These are phyloP conservation scores for Sitta carolinensis DNA, from an alignment of 2,797 vertebrate species.

Conservation along the genomic window DNA sequence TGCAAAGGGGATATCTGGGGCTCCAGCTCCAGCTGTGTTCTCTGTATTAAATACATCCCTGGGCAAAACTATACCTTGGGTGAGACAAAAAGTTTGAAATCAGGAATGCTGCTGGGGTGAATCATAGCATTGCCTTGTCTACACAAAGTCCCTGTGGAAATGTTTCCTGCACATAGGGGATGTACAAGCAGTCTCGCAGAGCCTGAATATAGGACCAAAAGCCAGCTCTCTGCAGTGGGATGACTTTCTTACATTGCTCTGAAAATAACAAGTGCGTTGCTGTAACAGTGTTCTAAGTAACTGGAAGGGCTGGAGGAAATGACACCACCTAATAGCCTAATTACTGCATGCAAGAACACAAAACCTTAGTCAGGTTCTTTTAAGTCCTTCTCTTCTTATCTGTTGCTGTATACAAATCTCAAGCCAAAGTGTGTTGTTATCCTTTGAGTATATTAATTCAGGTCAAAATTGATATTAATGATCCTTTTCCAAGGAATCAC, in stretches of 20 bases:
- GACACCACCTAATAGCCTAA: background rate
- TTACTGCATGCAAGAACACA: background rate
- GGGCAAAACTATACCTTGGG: background rate
- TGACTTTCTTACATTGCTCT: background rate
- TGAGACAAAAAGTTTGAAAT: background rate
- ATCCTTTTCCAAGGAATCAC: background rate
- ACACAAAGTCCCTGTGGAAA: background rate
- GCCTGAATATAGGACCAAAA: background rate
- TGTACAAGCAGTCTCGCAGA: background rate
- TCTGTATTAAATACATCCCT: background rate
- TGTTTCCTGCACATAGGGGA: fast-evolving
- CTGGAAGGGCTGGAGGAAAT: background rate
- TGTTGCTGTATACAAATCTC: background rate
- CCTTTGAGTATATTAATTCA: background rate
- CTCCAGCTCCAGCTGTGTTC: background rate
- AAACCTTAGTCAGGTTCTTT: background rate
- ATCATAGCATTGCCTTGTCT: background rate
- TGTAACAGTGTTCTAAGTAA: background rate
- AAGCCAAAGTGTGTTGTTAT: background rate
- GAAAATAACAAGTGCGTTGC: background rate
- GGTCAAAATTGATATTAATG: slow-evolving; percentile 46
- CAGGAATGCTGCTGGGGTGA: background rate
- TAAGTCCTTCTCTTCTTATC: background rate
- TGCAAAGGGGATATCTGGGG: background rate
- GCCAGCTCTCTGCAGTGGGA: background rate